Evolutionary conservation across 2,797 vertebrate species (phyloP), one percentile per base, ranked within the genome.

Genomic region (Pipistrellus kuhlii): DNA sequence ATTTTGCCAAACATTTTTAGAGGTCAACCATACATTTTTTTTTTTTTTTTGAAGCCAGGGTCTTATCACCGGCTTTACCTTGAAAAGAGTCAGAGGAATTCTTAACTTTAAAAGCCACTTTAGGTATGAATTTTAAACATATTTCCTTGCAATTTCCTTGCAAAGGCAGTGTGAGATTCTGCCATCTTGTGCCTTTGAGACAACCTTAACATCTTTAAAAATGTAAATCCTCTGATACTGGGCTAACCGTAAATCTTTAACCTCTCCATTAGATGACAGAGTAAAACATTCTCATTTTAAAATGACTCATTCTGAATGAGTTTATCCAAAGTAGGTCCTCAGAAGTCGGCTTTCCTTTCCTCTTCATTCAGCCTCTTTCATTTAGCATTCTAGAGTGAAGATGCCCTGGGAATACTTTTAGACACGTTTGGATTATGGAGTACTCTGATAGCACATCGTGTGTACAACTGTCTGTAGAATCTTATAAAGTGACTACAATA

Each of bases 371-470:
- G 78, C 4, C 7, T 51, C n/a, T 80, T 91, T 88, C 30, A 3
- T 85, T 80, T 46, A 80, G 53, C 48, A 62, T 88, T 96, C 27
- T 92, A 90, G 82, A 83, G 78, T 76, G 91, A 83, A 80, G 25
- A 51, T 59, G 35, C 7, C 59, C 6, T 92, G 73, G 9, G 51
- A 71, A 88, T 53, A 51, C 23, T 69, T 93, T 86, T n/a, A 86
- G 53, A 88, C 27, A 23, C 17, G 7, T 80, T 87, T 80, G 41
- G 7, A 62, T 83, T 55, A 72, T 85, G 30, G 59, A 85, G 15
- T n/a, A 62, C 27, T 91, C 88, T 78, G 53, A 66, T 20, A 88
- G 41, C 51, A 38, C 23, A 57, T 35, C 17, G 68, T 13, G 44
- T 82, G 23, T 46, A 86, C 78, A 94, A 68, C 14, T 75, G 55